Evolutionary conservation across 2,888 invertebrate genomes (phyloP).

Genomic region (Muschampia plurimacula): DNA sequence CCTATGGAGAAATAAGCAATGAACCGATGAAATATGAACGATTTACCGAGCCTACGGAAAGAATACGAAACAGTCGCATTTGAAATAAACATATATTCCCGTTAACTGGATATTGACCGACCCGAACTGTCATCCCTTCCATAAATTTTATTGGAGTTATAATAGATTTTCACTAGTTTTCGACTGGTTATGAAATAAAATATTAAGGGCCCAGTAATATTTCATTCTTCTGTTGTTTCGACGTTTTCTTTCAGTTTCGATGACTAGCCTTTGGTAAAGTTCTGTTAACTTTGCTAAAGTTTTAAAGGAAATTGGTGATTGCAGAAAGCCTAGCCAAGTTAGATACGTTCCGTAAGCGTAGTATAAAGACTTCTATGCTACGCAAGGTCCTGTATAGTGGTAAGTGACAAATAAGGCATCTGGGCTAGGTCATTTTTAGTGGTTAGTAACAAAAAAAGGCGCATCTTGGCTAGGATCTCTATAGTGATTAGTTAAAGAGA

Average conservation of each 20-base stretch:
- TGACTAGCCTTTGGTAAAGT: not conserved
- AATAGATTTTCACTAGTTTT: slow-evolving; percentile 38
- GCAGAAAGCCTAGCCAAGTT: too few species aligned
- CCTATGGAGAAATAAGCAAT: not conserved
- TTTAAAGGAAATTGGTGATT: too few species aligned
- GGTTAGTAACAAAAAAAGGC: too few species aligned
- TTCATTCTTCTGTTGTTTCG: slow-evolving; percentile 27
- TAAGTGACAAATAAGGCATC: too few species aligned
- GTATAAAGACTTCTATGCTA: too few species aligned
- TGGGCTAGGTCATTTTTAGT: too few species aligned
- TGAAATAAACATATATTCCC: slow-evolving; percentile 32
- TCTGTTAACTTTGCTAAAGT: not conserved
- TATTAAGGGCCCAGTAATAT: slow-evolving; percentile 30
- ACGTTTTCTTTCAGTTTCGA: slow-evolving; percentile 11
- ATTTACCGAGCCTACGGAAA: slow-evolving; percentile 10
- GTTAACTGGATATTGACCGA: slow-evolving; percentile 35
- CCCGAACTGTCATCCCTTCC: slow-evolving; percentile 33
- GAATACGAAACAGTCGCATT: slow-evolving; percentile 29
- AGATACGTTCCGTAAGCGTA: too few species aligned
- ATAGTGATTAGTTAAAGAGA: too few species aligned
- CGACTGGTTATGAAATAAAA: slow-evolving; percentile 36
- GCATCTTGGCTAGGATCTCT: too few species aligned
- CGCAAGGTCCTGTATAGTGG: too few species aligned
- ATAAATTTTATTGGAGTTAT: slow-evolving; percentile 39
- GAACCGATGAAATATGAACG: slow-evolving; percentile 8